A percentile compares a stretch with the other conserved stretches of the same genome.
Evolutionary conservation across 1,140 invertebrate species (phyloP).

Genomic region (Agraylea sexmaculata): DNA sequence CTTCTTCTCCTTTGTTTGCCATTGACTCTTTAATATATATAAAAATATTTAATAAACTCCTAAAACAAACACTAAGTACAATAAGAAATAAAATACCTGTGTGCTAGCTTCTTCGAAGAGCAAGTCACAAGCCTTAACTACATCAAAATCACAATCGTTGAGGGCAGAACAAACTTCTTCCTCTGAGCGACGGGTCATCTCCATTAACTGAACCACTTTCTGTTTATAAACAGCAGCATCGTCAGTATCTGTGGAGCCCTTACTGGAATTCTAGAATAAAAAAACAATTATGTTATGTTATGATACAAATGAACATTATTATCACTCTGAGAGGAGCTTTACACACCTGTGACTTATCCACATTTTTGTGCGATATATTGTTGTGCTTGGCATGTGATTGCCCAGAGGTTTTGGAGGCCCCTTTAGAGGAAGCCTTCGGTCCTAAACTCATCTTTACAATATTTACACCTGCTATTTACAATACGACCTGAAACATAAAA

Average conservation of each 20-base stretch:
- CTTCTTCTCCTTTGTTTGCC: slow-evolving; percentile 73
- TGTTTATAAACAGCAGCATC: slow-evolving; percentile 9
- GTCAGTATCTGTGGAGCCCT: slow-evolving; percentile 3
- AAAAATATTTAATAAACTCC: background rate
- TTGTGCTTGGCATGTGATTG: slow-evolving; percentile 22
- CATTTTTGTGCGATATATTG: slow-evolving; percentile 31
- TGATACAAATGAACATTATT: background rate
- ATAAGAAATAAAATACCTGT: slow-evolving; percentile 26
- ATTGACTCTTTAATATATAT: slow-evolving; percentile 47
- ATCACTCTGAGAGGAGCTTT: background rate
- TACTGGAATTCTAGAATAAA: slow-evolving; percentile 1
- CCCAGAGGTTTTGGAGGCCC: slow-evolving; percentile 25
- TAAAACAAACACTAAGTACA: background rate
- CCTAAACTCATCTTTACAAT: slow-evolving; percentile 42
- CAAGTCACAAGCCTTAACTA: slow-evolving; percentile 50
- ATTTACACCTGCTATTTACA: slow-evolving; percentile 46
- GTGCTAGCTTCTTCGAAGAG: slow-evolving; percentile 33
- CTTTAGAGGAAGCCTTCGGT: slow-evolving; percentile 38
- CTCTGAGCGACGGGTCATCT: slow-evolving; percentile 66
- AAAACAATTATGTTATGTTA: too few species aligned
- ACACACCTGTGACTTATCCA: slow-evolving; percentile 36
- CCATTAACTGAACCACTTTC: slow-evolving; percentile 65
- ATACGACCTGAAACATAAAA: slow-evolving; percentile 35
- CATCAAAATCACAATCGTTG: slow-evolving; percentile 69
- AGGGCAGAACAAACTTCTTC: slow-evolving; percentile 74